A percentile compares a stretch with the other conserved stretches of the same genome.
These are phyloP conservation scores for Melanophora roralis DNA, from an alignment of 2,888 invertebrate genomes.

Conservation along the genomic window DNA sequence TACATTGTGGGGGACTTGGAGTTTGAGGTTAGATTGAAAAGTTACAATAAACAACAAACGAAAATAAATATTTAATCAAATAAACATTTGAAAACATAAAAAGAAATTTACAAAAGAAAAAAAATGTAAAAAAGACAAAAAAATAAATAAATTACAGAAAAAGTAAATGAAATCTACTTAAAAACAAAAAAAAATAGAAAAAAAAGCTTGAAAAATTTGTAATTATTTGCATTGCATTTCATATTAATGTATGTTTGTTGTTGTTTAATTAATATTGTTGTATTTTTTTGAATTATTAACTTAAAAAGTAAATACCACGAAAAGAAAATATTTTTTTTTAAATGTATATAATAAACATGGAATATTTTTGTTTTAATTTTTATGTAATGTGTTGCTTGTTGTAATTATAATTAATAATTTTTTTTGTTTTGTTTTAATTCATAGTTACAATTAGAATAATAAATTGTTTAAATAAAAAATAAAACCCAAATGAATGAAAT, in stretches of 20 bases:
- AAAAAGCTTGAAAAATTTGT: not conserved
- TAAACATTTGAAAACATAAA: conserved; percentile 5
- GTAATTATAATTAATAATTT: conserved; percentile 14
- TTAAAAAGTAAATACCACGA: conserved; percentile 38
- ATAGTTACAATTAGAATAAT: conserved; percentile 58
- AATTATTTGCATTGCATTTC: conserved; percentile 11
- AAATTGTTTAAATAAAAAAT: conserved; percentile 20
- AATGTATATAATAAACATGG: conserved; percentile 42
- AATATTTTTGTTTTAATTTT: conserved; percentile 26
- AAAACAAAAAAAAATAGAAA: no score
- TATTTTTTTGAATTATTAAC: conserved; percentile 46
- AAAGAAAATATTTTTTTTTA: not conserved
- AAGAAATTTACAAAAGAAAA: conserved; percentile 32
- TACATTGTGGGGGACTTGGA: not conserved
- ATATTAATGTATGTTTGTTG: conserved; percentile 25
- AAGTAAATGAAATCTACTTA: conserved; percentile 9
- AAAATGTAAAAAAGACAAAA: not conserved
- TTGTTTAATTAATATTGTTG: not conserved
- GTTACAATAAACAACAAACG: conserved; percentile 29
- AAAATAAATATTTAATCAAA: conserved; percentile 1
- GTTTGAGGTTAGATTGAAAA: conserved; percentile 6
- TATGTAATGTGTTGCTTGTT: conserved; percentile 23
- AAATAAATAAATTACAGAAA: conserved; percentile 3
- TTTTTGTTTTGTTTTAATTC: conserved; percentile 37
- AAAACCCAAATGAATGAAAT: conserved; percentile 35